Evolutionary conservation across 2,797 vertebrate genomes (phyloP), one percentile per base, ranked within the genome.

Genomic region (Pagetopsis macropterus): DNA sequence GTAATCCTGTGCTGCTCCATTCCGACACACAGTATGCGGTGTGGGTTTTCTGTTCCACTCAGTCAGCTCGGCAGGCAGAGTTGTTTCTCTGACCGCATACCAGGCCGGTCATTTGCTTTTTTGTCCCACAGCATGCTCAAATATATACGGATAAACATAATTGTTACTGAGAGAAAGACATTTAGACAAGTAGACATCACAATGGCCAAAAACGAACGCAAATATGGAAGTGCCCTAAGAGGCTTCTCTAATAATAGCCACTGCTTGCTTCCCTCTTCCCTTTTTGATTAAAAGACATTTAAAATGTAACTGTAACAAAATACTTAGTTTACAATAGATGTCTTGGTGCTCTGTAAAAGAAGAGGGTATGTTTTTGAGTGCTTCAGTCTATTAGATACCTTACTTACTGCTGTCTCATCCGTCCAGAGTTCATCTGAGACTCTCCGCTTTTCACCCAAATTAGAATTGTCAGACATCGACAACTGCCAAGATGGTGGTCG

Each of bases 31-130:
- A 64, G 65, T 63, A 51, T 73, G 70, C 9, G 31, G 59, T 82
- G 82, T 88, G 78, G 82, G 81, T 67, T 86, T 75, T 79, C 51
- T 85, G 62, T 82, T 82, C 65, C 70, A 69, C 65, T 71, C 59
- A 49, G 64, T 75, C 70, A 71, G 74, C 75, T 16, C 57, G 59
- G 51, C 70, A 70, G 73, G 50, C 59, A 33, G 46, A 56, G 50
- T 33, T 61, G 62, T 69, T 65, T 77, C 70, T 75, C 48, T 79
- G 60, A 75, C 75, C 27, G 17, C 79, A 84, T 81, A 78, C 82
- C 80, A 62, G 12, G 52, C 19, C 49, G 69, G 83, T 84, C 82
- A 85, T 78, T 83, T 84, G 62, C 44, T 79, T 75, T 77, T 83
- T 65, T 70, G 52, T 75, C 40, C 23, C 51, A 43, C 37, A 75